A percentile compares a stretch with the other conserved stretches of the same genome.
Evolutionary conservation across 2,888 invertebrate species (phyloP).

Genomic region (Drosophila lutescens): DNA sequence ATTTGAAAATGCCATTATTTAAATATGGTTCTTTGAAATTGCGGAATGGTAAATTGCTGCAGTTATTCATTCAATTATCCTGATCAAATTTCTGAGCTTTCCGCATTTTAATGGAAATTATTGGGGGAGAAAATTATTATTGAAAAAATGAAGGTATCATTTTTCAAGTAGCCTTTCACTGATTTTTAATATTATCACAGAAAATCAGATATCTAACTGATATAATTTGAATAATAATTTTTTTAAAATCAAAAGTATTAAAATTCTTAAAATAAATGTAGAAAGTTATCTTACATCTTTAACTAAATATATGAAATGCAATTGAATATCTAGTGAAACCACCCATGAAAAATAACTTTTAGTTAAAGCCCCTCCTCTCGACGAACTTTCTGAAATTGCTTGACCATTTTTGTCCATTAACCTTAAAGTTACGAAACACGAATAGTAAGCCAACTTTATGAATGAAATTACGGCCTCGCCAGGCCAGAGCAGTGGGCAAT

Average conservation of each 20-base stretch:
- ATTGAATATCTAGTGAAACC: not conserved
- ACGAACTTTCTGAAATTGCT: too few species aligned
- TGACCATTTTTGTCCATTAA: not conserved
- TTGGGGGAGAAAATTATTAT: not conserved
- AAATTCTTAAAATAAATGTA: too few species aligned
- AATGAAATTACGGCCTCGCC: constrained; percentile 39
- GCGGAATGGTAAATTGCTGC: not conserved
- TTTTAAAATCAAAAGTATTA: too few species aligned
- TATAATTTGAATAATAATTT: too few species aligned
- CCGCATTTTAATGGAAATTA: not conserved
- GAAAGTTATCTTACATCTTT: too few species aligned
- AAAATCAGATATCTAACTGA: too few species aligned
- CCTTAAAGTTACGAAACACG: constrained; percentile 27
- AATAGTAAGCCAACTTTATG: constrained; percentile 29
- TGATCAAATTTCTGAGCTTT: not conserved
- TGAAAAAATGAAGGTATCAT: not conserved
- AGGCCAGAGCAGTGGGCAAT: constrained; percentile 19
- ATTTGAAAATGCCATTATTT: not conserved
- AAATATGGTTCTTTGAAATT: not conserved
- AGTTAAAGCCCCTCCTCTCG: not conserved
- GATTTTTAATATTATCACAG: not conserved
- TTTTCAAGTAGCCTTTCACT: too few species aligned
- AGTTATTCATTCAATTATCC: not conserved
- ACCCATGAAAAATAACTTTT: not conserved
- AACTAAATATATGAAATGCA: not conserved